Percentiles rank a stretch among this genome's conserved stretches.
These are phyloP conservation scores for Telmatochromis brichardi DNA, from an alignment of 2,113 vertebrate genomes.

Conservation along the genomic window DNA sequence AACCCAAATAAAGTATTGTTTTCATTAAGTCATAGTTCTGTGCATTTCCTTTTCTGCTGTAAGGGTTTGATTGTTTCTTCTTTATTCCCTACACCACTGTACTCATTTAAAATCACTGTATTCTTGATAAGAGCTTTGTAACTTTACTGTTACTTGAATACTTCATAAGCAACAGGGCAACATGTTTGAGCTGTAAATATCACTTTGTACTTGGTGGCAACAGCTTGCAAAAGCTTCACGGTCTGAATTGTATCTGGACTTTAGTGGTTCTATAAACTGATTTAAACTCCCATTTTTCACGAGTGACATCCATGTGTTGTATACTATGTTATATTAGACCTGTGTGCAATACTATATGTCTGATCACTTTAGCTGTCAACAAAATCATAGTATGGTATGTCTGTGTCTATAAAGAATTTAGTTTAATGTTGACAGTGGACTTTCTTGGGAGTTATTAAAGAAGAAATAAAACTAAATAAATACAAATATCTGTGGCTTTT, in stretches of 20 bases:
- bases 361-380: neutral
- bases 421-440: neutral
- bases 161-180: neutral
- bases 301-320: neutral
- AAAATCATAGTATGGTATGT: neutral
- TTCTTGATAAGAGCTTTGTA: neutral
- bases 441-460: neutral
- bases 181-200: neutral
- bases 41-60: neutral
- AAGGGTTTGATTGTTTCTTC: neutral
- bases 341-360: neutral
- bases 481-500: neutral
- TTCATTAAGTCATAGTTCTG: slow-evolving; percentile 15
- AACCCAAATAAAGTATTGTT: slow-evolving; percentile 44
- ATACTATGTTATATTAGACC: neutral
- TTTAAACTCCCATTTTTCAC: neutral
- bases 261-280: neutral
- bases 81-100: neutral
- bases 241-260: neutral
- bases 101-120: neutral
- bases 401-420: neutral
- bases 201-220: neutral
- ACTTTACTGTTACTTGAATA: neutral
- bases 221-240: neutral
- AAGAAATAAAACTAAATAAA: neutral